phyloP scores from a whole-genome alignment of 2,113 vertebrate genomes.

The Anolis sagrei region DNA sequence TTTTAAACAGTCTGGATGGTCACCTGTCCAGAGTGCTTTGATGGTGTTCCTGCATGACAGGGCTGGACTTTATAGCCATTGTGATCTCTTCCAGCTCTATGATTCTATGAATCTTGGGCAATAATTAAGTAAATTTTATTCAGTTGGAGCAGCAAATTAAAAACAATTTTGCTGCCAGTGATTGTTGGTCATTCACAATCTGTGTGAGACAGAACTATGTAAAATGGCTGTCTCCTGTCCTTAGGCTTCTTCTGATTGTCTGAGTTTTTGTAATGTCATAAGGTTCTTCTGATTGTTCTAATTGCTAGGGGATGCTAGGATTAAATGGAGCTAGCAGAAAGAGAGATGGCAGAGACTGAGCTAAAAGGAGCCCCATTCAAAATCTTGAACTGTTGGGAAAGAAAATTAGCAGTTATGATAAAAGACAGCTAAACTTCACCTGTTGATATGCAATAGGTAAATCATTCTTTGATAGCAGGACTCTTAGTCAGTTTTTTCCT shows the following conservation, averaged over 20 bases:
- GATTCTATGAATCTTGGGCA: neutral
- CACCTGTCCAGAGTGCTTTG: no score
- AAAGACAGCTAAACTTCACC: neutral
- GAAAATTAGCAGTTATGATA: neutral
- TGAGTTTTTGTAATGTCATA: neutral
- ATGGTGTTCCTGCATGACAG: no score
- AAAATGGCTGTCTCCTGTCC: neutral
- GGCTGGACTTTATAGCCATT: no score
- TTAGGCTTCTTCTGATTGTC: neutral
- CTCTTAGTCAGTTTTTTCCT: neutral
- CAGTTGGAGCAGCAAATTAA: neutral
- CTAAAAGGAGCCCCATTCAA: neutral
- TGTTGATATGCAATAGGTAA: neutral
- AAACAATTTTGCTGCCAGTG: neutral
- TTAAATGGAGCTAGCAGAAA: neutral
- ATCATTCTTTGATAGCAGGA: neutral
- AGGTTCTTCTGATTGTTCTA: neutral
- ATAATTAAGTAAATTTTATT: neutral
- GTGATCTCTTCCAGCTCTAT: no score
- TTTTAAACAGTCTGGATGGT: no score
- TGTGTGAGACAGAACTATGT: neutral
- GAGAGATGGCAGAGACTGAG: no score
- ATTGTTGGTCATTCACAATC: neutral
- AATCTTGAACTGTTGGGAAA: neutral
- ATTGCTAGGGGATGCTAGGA: no score